Conservation (phyloP, 2,888 invertebrate genomes). For the Trichacis sp. region DNA sequence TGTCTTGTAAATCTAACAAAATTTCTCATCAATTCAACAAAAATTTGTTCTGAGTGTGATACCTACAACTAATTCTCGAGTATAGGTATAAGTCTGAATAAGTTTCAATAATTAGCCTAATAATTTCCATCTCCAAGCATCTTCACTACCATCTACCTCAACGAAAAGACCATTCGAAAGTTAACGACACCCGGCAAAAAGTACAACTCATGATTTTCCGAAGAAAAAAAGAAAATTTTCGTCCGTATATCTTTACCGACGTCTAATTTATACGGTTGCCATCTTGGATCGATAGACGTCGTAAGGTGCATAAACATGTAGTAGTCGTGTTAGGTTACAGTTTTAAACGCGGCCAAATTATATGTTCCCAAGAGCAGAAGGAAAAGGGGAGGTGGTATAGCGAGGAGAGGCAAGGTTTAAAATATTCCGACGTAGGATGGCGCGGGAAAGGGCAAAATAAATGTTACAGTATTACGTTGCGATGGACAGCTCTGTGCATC, state of each 20-base stretch:
- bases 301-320: constrained; percentile 44
- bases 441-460: constrained; percentile 66
- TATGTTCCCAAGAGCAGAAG: constrained; percentile 57
- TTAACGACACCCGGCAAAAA: too few species aligned
- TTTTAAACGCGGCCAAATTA: constrained; percentile 68
- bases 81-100: too few species aligned
- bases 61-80: too few species aligned
- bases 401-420: constrained; percentile 53
- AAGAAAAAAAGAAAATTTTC: not conserved
- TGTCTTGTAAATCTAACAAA: too few species aligned
- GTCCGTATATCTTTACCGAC: constrained; percentile 33
- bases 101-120: too few species aligned
- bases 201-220: constrained; percentile 11
- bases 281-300: constrained; percentile 63
- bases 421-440: constrained; percentile 63
- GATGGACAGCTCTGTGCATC: constrained; percentile 53
- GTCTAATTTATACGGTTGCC: constrained; percentile 63
- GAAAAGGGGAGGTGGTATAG: constrained; percentile 31
- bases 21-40: too few species aligned
- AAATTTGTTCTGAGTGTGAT: too few species aligned
- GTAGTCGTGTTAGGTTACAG: constrained; percentile 66
- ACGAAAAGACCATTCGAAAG: too few species aligned
- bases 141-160: too few species aligned
- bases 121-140: too few species aligned
- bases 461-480: constrained; percentile 61